Evolutionary conservation across 53 echinoderm and acorn worm species (phyloP).

Genomic region (Luidia sarsii): DNA sequence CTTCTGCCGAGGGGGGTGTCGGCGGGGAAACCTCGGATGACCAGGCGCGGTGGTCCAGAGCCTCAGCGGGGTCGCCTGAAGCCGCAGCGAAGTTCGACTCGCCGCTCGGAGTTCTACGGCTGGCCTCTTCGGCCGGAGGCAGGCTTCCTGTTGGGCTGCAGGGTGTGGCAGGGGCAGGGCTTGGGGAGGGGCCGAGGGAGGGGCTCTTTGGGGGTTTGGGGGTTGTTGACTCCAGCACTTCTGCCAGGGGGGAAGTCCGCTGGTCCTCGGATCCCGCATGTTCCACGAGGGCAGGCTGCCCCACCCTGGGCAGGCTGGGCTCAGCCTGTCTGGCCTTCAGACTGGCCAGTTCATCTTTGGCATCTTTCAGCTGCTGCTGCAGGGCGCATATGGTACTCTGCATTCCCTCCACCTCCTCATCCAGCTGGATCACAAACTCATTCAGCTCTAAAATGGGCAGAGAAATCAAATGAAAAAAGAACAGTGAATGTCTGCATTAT

Average conservation of each 20-base stretch:
- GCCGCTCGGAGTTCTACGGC: conserved; percentile 20
- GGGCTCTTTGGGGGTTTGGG: too few species aligned
- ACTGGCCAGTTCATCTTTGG: conserved; percentile 58
- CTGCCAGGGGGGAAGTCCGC: too few species aligned
- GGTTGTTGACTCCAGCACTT: too few species aligned
- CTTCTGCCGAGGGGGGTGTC: conserved; percentile 5
- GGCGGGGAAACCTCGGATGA: conserved; percentile 2
- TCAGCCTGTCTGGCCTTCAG: conserved; percentile 25
- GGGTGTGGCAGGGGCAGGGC: neutral
- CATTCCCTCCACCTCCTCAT: conserved; percentile 99
- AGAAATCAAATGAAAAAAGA: neutral
- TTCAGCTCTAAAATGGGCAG: conserved; percentile 81
- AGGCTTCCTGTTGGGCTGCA: neutral
- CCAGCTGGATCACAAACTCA: conserved; percentile 94
- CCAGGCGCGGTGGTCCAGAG: neutral
- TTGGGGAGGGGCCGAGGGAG: too few species aligned
- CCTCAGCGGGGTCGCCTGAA: neutral
- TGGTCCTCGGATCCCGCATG: too few species aligned
- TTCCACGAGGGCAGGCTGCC: too few species aligned
- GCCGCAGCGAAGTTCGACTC: neutral
- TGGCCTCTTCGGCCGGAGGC: neutral
- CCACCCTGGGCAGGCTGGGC: too few species aligned
- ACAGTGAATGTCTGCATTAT: neutral
- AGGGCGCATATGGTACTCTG: conserved; percentile 95
- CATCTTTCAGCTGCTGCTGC: conserved; percentile 94